phyloP scores from a whole-genome alignment of 2,797 vertebrate genomes.

The Pteropus rufus region DNA sequence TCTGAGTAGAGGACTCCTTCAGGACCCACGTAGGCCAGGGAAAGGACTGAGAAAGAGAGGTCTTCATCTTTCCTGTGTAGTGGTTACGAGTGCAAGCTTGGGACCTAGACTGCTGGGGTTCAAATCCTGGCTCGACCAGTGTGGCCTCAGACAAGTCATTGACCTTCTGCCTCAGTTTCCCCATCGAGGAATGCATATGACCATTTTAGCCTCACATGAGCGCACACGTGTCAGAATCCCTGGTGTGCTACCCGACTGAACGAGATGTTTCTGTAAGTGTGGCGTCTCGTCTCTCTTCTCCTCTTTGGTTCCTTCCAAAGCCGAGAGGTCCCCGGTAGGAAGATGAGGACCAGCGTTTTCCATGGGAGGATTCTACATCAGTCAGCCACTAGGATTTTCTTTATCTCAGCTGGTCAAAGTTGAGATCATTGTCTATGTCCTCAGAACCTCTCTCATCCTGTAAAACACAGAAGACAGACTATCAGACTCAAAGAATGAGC shows the following conservation, averaged over 20 bases:
- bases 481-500: neutral
- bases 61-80: neutral
- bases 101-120: neutral
- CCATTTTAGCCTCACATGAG: accelerated
- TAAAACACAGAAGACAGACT: neutral
- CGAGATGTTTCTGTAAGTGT: neutral
- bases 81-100: neutral
- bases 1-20: neutral
- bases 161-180: neutral
- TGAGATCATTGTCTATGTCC: neutral
- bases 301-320: neutral
- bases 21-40: neutral
- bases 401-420: neutral
- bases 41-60: neutral
- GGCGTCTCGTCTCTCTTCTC: neutral
- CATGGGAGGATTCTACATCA: neutral
- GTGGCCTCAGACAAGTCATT: neutral
- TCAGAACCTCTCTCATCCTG: neutral
- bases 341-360: neutral
- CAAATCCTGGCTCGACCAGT: neutral
- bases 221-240: accelerated
- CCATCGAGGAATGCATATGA: neutral
- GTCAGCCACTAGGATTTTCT: neutral
- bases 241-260: accelerated
- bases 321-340: neutral